Evolutionary conservation across 2,113 vertebrate genomes (phyloP).

Genomic region (Brachyhypopomus gauderio): DNA sequence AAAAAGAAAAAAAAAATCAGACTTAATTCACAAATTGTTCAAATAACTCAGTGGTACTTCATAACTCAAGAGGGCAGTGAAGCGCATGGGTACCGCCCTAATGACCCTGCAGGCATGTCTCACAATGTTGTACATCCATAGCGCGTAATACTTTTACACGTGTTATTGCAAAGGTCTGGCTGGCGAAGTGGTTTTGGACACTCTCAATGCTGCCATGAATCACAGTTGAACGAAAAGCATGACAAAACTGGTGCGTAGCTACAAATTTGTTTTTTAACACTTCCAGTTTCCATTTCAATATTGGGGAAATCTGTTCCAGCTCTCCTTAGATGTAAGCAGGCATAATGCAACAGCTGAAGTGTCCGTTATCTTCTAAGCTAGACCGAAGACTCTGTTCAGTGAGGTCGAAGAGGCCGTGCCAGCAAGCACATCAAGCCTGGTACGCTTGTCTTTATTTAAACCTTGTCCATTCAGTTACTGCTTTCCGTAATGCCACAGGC

Average conservation of each 20-base stretch:
- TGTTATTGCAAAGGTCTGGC: slow-evolving; percentile 1
- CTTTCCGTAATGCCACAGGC: slow-evolving; percentile 14
- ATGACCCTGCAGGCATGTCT: slow-evolving; percentile 5
- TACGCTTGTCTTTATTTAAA: slow-evolving; percentile 45
- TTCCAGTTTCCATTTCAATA: slow-evolving; percentile 20
- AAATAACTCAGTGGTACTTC: slow-evolving; percentile 1
- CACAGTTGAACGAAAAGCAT: neutral
- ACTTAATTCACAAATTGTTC: neutral
- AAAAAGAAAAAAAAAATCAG: neutral
- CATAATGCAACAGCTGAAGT: slow-evolving; percentile 21
- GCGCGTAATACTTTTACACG: slow-evolving; percentile 9
- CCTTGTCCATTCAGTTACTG: slow-evolving; percentile 20
- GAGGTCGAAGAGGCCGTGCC: slow-evolving; percentile 40
- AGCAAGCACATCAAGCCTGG: slow-evolving; percentile 41
- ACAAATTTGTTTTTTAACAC: slow-evolving; percentile 18
- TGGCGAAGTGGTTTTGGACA: neutral
- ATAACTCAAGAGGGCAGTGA: slow-evolving; percentile 10
- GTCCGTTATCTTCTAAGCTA: slow-evolving; percentile 21
- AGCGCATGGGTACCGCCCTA: neutral
- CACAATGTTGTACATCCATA: neutral
- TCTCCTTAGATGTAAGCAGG: slow-evolving; percentile 6
- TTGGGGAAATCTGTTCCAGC: slow-evolving; percentile 10
- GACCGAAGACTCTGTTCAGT: slow-evolving; percentile 26
- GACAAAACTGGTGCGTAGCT: neutral
- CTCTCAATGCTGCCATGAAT: slow-evolving; percentile 15